Conservation (phyloP, 1,140 invertebrate genomes). For the Ptiloglossa arizonensis region DNA sequence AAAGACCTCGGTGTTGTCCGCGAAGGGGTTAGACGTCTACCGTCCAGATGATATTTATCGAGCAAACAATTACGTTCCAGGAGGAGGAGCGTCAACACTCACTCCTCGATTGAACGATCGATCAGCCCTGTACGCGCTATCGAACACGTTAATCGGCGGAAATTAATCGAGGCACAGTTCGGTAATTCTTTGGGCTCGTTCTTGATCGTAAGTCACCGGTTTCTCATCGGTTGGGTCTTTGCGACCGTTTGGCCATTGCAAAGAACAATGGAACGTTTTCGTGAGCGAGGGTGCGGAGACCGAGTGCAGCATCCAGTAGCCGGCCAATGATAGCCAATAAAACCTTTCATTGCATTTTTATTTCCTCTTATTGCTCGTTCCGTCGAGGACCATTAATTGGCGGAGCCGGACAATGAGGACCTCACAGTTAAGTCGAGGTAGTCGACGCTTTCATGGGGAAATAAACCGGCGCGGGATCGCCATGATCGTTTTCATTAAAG, state of each 20-base stretch:
- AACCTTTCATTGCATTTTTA: constrained; percentile 51
- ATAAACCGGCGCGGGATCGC: constrained; percentile 10
- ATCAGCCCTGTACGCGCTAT: background rate
- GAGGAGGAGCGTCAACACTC: background rate
- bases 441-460: constrained; percentile 24
- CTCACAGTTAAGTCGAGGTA: constrained; percentile 21
- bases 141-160: background rate
- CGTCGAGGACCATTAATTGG: constrained; percentile 55
- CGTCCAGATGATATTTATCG: background rate
- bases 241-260: constrained; percentile 9
- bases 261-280: constrained; percentile 56
- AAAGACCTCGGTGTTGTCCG: no score
- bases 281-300: constrained; percentile 7
- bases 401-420: constrained; percentile 42
- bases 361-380: constrained; percentile 52
- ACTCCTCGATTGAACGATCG: no score
- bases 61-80: background rate
- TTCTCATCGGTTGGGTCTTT: background rate
- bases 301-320: constrained; percentile 34
- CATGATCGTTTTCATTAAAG: constrained; percentile 1
- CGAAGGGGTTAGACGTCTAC: no score
- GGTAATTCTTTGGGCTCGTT: background rate
- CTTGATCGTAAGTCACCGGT: constrained; percentile 12
- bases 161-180: background rate
- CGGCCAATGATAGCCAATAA: constrained; percentile 65